These are phyloP conservation scores for Cephalopholis sonnerati DNA, from an alignment of 2,113 vertebrate species.

Conservation along the genomic window DNA sequence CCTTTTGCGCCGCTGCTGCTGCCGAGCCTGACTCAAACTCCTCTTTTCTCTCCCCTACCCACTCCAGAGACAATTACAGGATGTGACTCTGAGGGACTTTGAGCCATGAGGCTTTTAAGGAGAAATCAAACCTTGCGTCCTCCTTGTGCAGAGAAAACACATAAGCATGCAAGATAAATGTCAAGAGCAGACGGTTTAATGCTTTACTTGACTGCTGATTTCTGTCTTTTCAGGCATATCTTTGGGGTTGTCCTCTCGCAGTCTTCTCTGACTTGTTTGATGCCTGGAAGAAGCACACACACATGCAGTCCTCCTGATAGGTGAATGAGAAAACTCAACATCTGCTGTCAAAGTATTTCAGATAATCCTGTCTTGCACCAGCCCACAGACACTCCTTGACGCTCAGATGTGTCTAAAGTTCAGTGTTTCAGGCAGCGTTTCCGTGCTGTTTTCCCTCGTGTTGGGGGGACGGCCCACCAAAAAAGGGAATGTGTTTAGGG, in stretches of 20 bases:
- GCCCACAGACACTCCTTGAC: constrained; percentile 31
- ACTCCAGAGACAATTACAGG: constrained; percentile 62
- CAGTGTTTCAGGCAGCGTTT: constrained; percentile 39
- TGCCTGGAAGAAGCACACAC: constrained; percentile 1
- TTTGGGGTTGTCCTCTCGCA: not conserved
- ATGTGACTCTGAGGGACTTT: constrained; percentile 58
- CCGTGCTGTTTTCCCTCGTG: constrained; percentile 29
- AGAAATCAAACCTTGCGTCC: not conserved
- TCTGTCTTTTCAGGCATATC: not conserved
- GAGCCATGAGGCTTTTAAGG: constrained; percentile 56
- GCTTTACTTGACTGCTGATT: not conserved
- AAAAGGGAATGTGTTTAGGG: constrained; percentile 56
- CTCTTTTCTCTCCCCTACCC: constrained; percentile 26
- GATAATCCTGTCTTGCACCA: not conserved
- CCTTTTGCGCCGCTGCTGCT: constrained; percentile 18
- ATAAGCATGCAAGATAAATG: not conserved
- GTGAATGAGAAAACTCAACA: constrained; percentile 1
- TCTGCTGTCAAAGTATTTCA: constrained; percentile 8
- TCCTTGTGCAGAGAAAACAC: constrained; percentile 21
- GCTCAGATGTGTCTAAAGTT: constrained; percentile 72
- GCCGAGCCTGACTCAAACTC: not conserved
- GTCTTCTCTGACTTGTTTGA: not conserved
- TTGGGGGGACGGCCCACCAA: constrained; percentile 29
- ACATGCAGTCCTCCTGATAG: not conserved
- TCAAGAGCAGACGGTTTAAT: constrained; percentile 15